Percentiles rank a stretch among this genome's conserved stretches.
These are phyloP conservation scores for Diadegma fenestrale DNA, from an alignment of 2,888 invertebrate genomes.

Conservation along the genomic window DNA sequence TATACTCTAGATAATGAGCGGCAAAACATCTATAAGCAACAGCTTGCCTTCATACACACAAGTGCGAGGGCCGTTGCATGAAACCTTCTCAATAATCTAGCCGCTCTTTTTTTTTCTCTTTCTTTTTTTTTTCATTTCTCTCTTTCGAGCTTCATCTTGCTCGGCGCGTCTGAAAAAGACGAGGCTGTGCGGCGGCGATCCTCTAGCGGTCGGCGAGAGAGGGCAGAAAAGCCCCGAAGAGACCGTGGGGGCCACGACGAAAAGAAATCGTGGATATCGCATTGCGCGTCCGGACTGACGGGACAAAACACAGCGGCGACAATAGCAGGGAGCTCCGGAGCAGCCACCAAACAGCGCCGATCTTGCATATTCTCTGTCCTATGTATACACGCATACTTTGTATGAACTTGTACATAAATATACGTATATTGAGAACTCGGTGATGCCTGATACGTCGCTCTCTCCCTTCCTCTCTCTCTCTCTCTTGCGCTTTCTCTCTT, in stretches of 20 bases:
- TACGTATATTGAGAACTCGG: background rate
- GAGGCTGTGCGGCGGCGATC: slow-evolving; percentile 60
- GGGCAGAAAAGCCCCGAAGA: slow-evolving; percentile 54
- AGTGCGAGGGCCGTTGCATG: slow-evolving; percentile 21
- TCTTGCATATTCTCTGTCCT: slow-evolving; percentile 64
- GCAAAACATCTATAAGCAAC: slow-evolving; percentile 21
- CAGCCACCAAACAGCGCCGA: slow-evolving; percentile 64
- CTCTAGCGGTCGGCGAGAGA: slow-evolving; percentile 70
- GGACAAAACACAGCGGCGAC: slow-evolving; percentile 83
- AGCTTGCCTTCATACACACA: slow-evolving; percentile 3
- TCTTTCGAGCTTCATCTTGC: slow-evolving; percentile 24
- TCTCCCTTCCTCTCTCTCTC: slow-evolving; percentile 28
- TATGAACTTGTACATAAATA: slow-evolving; percentile 12
- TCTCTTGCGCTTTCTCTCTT: slow-evolving; percentile 32
- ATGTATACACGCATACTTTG: slow-evolving; percentile 3
- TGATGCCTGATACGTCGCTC: background rate
- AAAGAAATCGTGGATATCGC: slow-evolving; percentile 84
- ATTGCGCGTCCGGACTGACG: slow-evolving; percentile 84
- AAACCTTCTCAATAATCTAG: slow-evolving; percentile 61
- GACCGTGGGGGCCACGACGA: slow-evolving; percentile 65
- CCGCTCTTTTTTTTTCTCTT: slow-evolving; percentile 37
- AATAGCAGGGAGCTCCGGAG: slow-evolving; percentile 73
- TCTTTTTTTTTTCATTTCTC: slow-evolving; percentile 29
- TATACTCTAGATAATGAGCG: slow-evolving; percentile 19
- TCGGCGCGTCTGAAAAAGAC: slow-evolving; percentile 48